Conservation (phyloP, 2,113 vertebrate genomes). For the Notechis scutatus region DNA sequence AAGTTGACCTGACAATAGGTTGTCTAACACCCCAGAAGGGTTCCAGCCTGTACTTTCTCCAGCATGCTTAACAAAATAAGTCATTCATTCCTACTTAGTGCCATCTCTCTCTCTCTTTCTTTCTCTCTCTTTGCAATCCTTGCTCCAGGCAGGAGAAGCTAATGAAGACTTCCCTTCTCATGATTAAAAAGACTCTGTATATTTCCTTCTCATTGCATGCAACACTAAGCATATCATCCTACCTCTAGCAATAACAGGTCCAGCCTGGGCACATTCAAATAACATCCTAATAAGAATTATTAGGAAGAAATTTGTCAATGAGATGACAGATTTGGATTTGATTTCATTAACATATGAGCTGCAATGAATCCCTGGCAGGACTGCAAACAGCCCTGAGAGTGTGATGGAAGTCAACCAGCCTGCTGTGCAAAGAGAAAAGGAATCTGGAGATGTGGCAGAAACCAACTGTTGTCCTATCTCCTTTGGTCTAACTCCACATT, state of each 20-base stretch:
- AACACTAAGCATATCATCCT: accelerated
- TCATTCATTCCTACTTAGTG: background rate
- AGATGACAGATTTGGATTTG: background rate
- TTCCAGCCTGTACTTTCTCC: background rate
- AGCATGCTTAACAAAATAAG: background rate
- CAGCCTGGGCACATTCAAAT: background rate
- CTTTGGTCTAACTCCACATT: background rate
- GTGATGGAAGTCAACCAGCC: background rate
- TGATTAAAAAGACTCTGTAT: background rate
- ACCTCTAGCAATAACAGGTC: accelerated
- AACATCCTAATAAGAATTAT: background rate
- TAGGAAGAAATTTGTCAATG: background rate
- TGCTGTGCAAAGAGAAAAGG: background rate
- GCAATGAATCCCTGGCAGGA: background rate
- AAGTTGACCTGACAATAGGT: background rate
- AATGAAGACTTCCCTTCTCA: background rate
- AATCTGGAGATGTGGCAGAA: background rate
- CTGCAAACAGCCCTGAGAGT: background rate
- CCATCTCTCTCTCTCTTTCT: background rate
- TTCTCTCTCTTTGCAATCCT: background rate
- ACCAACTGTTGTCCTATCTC: background rate
- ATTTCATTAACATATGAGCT: background rate
- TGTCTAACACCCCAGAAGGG: background rate
- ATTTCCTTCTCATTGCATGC: background rate
- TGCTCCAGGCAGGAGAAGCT: accelerated